Percentiles rank a stretch among this genome's conserved stretches.
Evolutionary conservation across 2,113 vertebrate genomes (phyloP).

Genomic region (Chaetorhynchus papuensis): DNA sequence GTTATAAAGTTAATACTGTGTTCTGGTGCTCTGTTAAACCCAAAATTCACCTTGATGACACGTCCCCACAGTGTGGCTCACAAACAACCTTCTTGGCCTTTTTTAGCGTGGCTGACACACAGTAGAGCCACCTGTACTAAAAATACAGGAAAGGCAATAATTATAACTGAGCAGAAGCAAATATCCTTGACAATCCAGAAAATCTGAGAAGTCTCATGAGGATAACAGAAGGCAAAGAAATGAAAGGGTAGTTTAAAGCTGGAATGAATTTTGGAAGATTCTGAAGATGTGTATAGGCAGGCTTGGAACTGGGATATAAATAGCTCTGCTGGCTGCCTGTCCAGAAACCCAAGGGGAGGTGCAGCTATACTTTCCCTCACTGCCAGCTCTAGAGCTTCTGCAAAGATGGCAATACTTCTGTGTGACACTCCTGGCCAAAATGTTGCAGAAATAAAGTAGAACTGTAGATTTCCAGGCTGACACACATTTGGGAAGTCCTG

Average conservation of each 20-base stretch:
- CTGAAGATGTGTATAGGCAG: neutral
- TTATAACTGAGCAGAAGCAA: neutral
- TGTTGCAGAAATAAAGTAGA: neutral
- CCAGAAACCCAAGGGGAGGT: neutral
- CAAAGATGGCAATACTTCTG: neutral
- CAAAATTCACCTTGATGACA: neutral
- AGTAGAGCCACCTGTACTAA: neutral
- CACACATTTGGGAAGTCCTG: rapidly evolving
- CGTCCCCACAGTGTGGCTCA: neutral
- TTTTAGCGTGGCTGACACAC: neutral
- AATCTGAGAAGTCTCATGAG: neutral
- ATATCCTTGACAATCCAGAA: neutral
- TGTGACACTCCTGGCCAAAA: neutral
- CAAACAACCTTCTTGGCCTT: neutral
- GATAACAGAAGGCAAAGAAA: neutral
- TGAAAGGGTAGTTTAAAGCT: neutral
- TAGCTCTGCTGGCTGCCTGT: conserved; percentile 1
- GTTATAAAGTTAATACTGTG: neutral
- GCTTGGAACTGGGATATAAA: neutral
- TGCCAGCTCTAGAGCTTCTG: neutral
- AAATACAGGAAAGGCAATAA: neutral
- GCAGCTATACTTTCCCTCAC: neutral
- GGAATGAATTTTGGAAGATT: neutral
- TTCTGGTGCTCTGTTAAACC: neutral
- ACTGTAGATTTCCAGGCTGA: neutral